phyloP scores from a whole-genome alignment of 1,140 invertebrate species.

The Drosophila quadrilineata region DNA sequence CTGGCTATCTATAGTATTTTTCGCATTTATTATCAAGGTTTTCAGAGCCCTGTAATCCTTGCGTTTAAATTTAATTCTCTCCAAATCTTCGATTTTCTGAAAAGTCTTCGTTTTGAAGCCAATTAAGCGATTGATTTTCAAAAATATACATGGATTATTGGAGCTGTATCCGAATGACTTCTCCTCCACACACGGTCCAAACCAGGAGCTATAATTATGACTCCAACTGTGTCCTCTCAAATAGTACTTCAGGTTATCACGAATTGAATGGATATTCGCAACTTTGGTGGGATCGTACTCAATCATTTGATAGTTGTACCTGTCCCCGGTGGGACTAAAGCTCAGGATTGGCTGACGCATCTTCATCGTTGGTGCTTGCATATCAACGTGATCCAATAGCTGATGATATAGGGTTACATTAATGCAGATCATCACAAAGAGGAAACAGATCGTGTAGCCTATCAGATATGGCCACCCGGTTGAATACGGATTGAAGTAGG shows the following conservation, averaged over 20 bases:
- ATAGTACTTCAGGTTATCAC: background rate
- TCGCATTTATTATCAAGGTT: conserved; percentile 1
- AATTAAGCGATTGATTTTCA: conserved; percentile 55
- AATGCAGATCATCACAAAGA: conserved; percentile 12
- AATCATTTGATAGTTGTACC: background rate
- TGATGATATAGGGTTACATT: conserved; percentile 12
- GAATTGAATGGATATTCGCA: background rate
- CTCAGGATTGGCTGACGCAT: conserved; percentile 28
- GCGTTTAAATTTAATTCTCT: background rate
- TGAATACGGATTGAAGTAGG: background rate
- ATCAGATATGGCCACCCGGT: conserved; percentile 4
- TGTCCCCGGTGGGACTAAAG: conserved; percentile 17
- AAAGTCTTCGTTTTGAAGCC: conserved; percentile 42
- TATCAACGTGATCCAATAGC: background rate
- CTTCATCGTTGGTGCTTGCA: background rate
- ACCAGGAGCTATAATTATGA: background rate
- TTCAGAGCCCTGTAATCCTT: conserved; percentile 11
- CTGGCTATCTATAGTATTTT: too few species aligned
- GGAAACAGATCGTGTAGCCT: background rate
- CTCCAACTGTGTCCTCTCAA: conserved; percentile 12
- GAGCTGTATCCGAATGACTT: conserved; percentile 38
- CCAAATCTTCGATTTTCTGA: conserved; percentile 8
- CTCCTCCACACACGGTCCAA: conserved; percentile 29
- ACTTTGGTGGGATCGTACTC: conserved; percentile 21
- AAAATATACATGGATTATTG: conserved; percentile 42